phyloP scores from a whole-genome alignment of 1,140 invertebrate genomes.

The Stegodyphus mimosarum region DNA sequence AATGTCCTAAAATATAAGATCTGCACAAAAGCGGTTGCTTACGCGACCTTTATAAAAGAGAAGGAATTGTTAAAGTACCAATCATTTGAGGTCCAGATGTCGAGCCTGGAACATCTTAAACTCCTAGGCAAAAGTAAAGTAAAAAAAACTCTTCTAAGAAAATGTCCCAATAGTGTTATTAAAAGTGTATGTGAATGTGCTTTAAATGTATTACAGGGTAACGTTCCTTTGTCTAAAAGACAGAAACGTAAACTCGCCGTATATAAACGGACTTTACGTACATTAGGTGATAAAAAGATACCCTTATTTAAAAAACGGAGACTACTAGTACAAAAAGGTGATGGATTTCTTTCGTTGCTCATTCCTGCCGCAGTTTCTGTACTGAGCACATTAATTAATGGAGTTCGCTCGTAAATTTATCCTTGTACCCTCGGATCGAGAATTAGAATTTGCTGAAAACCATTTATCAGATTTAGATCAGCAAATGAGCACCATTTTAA shows the following conservation, averaged over 20 bases:
- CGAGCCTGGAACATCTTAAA: not conserved
- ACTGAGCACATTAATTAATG: not conserved
- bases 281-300: not conserved
- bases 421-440: slow-evolving; percentile 5
- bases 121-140: not conserved
- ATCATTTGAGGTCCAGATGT: slow-evolving; percentile 2
- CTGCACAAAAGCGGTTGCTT: not conserved
- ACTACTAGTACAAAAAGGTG: not conserved
- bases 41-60: not conserved
- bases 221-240: not conserved
- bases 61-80: not conserved
- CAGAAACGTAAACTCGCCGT: not conserved
- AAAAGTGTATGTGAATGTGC: slow-evolving; percentile 12
- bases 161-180: not conserved
- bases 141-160: not conserved
- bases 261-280: not conserved
- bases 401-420: not conserved
- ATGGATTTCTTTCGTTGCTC: not conserved
- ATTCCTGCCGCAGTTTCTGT: not conserved
- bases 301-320: slow-evolving; percentile 1
- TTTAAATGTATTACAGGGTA: not conserved
- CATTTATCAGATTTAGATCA: not conserved
- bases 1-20: not conserved
- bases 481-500: not conserved
- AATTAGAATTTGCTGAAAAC: not conserved